phyloP scores from a whole-genome alignment of 2,113 vertebrate species.

The Pelusios castaneus region DNA sequence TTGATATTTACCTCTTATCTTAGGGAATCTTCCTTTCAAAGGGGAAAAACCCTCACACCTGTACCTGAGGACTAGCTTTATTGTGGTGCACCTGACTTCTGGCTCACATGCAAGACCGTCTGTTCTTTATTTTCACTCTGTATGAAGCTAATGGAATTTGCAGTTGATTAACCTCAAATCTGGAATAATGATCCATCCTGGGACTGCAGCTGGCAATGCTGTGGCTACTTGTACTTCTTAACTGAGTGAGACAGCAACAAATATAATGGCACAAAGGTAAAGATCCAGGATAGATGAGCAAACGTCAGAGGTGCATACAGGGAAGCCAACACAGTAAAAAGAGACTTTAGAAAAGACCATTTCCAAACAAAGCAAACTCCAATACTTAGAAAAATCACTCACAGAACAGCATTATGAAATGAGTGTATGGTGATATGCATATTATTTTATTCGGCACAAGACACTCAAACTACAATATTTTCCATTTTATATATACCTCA shows the following conservation, averaged over 20 bases:
- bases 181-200: conserved; percentile 79
- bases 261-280: conserved; percentile 55
- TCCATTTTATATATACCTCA: not conserved
- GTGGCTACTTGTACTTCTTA: conserved; percentile 74
- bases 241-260: conserved; percentile 79
- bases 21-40: conserved; percentile 36
- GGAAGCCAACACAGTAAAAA: not conserved
- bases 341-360: not conserved
- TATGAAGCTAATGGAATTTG: conserved; percentile 85
- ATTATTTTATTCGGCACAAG: not conserved
- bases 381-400: conserved; percentile 2
- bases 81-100: conserved; percentile 75
- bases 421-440: not conserved
- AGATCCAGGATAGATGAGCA: not conserved
- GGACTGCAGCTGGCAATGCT: conserved; percentile 75
- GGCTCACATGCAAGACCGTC: conserved; percentile 71
- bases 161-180: conserved; percentile 85
- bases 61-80: conserved; percentile 73
- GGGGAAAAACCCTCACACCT: not conserved
- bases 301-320: not conserved
- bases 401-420: not conserved
- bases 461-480: conserved; percentile 8
- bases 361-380: accelerated
- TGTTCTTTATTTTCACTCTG: conserved; percentile 81
- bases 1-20: conserved; percentile 26